Percentiles rank a stretch among this genome's conserved stretches.
These are phyloP conservation scores for Genyomyrus donnyi DNA, from an alignment of 2,113 vertebrate genomes.

Conservation along the genomic window DNA sequence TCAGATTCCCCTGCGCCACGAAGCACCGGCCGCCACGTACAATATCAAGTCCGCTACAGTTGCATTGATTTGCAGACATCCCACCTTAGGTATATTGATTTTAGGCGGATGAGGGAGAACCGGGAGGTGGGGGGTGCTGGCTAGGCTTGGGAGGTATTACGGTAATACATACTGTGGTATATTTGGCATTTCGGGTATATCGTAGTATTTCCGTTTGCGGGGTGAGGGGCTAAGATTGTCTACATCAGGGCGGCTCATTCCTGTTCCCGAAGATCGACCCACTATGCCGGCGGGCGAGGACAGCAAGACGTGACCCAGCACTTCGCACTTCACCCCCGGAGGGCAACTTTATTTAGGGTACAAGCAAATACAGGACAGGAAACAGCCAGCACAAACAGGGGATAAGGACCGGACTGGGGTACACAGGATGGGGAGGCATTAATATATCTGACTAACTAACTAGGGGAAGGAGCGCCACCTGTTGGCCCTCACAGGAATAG, in stretches of 20 bases:
- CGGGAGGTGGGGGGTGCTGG: neutral
- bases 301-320: neutral
- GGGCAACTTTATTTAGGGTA: neutral
- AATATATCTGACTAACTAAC: neutral
- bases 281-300: neutral
- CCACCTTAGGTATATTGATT: neutral
- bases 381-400: neutral
- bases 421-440: neutral
- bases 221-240: neutral
- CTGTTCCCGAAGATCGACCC: neutral
- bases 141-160: neutral
- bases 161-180: neutral
- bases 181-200: neutral
- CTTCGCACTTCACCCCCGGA: neutral
- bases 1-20: neutral
- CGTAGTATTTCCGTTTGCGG: neutral
- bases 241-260: neutral
- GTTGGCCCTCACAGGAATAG: neutral
- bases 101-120: neutral
- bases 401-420: neutral
- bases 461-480: neutral
- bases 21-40: neutral
- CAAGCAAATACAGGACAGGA: neutral
- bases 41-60: neutral
- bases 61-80: neutral